Evolutionary conservation across 30 jellyfish, hydroid and myxozoan species (phyloP).

Genomic region (Cassiopea xamachana): DNA sequence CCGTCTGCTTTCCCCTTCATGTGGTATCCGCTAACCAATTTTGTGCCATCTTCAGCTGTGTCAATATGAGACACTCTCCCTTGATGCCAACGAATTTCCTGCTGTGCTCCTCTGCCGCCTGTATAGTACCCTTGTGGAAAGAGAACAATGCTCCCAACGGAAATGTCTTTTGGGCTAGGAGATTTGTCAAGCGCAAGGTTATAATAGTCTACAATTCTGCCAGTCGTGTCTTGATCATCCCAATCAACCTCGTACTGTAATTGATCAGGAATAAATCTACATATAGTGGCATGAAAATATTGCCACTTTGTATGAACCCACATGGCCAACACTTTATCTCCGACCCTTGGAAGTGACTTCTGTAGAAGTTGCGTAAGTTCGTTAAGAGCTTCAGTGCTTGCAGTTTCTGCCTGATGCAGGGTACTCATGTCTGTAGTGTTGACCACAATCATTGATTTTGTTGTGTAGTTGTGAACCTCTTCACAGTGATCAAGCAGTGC

Average conservation of each 20-base stretch:
- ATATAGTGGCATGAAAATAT: constrained; percentile 81
- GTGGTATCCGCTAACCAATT: constrained; percentile 75
- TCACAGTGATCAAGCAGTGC: constrained; percentile 36
- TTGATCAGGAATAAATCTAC: constrained; percentile 52
- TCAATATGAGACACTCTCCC: constrained; percentile 60
- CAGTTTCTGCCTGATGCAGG: background rate
- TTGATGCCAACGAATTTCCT: constrained; percentile 89
- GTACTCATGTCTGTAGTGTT: background rate
- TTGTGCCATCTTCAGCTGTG: constrained; percentile 35
- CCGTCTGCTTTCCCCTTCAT: constrained; percentile 80
- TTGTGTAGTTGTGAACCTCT: background rate
- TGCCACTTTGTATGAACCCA: constrained; percentile 91
- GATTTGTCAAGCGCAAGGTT: constrained; percentile 80
- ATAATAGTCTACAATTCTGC: constrained; percentile 80
- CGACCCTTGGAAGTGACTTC: constrained; percentile 56
- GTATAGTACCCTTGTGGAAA: constrained; percentile 76
- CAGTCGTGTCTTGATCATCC: constrained; percentile 94
- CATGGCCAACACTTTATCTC: constrained; percentile 83
- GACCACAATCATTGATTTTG: background rate
- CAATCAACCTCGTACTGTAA: constrained; percentile 83
- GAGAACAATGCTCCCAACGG: constrained; percentile 77
- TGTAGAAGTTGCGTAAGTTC: background rate
- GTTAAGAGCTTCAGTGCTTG: background rate
- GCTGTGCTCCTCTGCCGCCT: constrained; percentile 39
- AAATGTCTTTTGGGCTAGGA: constrained; percentile 74